Conservation (phyloP, 2,797 vertebrate species). For the Denticeps clupeoides region DNA sequence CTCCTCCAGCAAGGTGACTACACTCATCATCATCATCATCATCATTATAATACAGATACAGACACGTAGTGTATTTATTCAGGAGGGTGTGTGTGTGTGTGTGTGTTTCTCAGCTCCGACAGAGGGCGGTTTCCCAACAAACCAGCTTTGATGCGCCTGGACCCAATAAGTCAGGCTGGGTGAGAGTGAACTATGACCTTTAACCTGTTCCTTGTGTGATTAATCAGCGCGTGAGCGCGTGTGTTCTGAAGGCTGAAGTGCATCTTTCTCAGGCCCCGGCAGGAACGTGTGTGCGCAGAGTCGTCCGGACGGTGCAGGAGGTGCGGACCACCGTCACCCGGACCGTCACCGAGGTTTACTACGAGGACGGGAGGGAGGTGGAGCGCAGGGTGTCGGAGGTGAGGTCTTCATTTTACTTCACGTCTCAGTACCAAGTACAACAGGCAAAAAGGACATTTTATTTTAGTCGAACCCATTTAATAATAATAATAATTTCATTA, state of each 20-base stretch:
- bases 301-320: slow-evolving; percentile 80
- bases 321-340: slow-evolving; percentile 84
- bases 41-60: neutral
- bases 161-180: slow-evolving; percentile 37
- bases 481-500: no score
- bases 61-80: neutral
- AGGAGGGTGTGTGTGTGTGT: neutral
- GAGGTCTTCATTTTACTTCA: slow-evolving; percentile 17
- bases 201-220: no score
- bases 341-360: slow-evolving; percentile 89
- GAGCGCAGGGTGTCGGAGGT: slow-evolving; percentile 85
- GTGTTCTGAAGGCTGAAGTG: slow-evolving; percentile 33
- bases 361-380: slow-evolving; percentile 83
- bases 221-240: slow-evolving; percentile 6
- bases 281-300: slow-evolving; percentile 60
- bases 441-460: no score
- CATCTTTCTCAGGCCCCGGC: slow-evolving; percentile 51
- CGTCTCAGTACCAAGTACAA: no score
- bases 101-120: slow-evolving; percentile 25
- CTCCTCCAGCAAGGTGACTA: slow-evolving; percentile 47
- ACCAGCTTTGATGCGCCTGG: slow-evolving; percentile 48
- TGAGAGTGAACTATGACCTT: slow-evolving; percentile 36
- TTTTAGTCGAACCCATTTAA: no score
- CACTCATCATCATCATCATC: neutral
- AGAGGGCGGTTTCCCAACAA: slow-evolving; percentile 53